phyloP scores from a whole-genome alignment of 2,888 invertebrate species.

The Amphiduros pacificus region DNA sequence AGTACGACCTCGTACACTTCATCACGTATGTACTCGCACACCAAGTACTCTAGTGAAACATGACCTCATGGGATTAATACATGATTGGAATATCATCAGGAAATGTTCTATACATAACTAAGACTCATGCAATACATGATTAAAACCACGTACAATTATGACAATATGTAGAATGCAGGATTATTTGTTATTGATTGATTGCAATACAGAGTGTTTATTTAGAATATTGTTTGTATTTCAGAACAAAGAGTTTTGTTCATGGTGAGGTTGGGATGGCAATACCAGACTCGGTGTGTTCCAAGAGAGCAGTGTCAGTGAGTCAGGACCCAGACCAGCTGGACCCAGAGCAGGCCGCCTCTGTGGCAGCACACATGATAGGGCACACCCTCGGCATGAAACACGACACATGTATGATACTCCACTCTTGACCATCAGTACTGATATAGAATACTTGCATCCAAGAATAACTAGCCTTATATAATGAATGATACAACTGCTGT shows the following conservation, averaged over 20 bases:
- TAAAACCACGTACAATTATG: no score
- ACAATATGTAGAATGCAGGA: no score
- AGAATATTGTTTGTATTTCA: neutral
- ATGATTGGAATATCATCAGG: no score
- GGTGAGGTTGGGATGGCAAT: constrained; percentile 88
- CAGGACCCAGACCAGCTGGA: constrained; percentile 85
- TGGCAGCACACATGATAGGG: constrained; percentile 97
- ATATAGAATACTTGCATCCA: no score
- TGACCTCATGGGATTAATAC: no score
- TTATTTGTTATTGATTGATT: neutral
- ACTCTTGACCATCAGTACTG: no score
- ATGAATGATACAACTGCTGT: no score
- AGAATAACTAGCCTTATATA: no score
- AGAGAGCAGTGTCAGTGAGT: constrained; percentile 75
- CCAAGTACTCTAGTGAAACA: no score
- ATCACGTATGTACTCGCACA: constrained; percentile 75
- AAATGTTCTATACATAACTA: no score
- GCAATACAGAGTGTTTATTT: neutral
- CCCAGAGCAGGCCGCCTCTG: constrained; percentile 91
- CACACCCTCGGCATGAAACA: constrained; percentile 97
- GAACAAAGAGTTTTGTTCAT: constrained; percentile 2
- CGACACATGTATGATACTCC: constrained; percentile 67
- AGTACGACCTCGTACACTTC: constrained; percentile 85
- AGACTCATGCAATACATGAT: no score
- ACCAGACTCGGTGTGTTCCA: constrained; percentile 89